Percentiles rank a stretch among this genome's conserved stretches.
phyloP scores from a whole-genome alignment of 2,797 vertebrate species.

The Gorsachius magnificus region DNA sequence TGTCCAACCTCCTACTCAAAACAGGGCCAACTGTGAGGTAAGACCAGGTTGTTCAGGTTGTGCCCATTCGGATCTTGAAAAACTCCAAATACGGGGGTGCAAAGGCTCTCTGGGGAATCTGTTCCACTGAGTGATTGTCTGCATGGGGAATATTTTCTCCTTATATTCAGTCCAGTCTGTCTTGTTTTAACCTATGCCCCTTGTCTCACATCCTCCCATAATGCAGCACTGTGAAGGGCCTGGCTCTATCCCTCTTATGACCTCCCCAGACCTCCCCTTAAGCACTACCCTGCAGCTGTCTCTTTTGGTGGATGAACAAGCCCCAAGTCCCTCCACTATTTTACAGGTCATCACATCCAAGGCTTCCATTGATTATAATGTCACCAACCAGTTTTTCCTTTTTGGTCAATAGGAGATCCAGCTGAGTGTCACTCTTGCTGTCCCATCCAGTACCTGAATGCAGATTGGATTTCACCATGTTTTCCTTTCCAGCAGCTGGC shows the following conservation, averaged over 20 bases:
- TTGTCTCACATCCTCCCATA: background rate
- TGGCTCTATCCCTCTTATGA: background rate
- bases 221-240: background rate
- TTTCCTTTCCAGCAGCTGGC: background rate
- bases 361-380: background rate
- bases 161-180: background rate
- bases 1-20: background rate
- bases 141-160: background rate
- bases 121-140: background rate
- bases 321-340: background rate
- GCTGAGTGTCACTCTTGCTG: background rate
- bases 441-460: background rate
- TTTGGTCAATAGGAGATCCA: background rate
- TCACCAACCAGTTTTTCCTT: background rate
- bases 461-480: background rate
- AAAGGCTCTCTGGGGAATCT: background rate
- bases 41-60: background rate
- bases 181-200: background rate
- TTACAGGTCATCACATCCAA: background rate
- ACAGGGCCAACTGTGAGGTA: background rate
- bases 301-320: background rate
- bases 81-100: no score
- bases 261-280: fast-evolving
- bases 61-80: background rate
- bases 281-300: background rate